phyloP scores from a whole-genome alignment of 2,888 invertebrate species.

The Drosophila nigricruria region DNA sequence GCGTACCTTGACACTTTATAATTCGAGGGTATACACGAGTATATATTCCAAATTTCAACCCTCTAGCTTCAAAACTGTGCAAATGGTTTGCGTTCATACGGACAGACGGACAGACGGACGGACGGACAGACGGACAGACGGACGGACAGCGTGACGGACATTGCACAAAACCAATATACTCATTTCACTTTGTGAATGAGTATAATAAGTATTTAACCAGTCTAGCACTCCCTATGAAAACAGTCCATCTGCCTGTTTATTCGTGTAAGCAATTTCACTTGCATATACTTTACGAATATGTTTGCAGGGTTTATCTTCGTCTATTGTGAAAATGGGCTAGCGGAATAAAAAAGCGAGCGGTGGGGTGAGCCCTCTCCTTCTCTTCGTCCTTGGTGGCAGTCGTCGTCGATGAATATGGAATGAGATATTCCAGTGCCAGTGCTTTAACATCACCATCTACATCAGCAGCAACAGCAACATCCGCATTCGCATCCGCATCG shows the following conservation, averaged over 20 bases:
- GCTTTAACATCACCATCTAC: neutral
- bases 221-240: neutral
- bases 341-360: constrained; percentile 12
- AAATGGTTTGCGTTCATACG: too few species aligned
- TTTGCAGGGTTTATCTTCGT: constrained; percentile 27
- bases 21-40: too few species aligned
- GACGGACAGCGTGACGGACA: too few species aligned
- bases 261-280: constrained; percentile 13
- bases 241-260: constrained; percentile 2
- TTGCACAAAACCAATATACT: too few species aligned
- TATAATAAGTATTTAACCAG: neutral
- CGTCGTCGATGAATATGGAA: constrained; percentile 66
- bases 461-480: neutral
- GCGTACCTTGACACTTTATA: too few species aligned
- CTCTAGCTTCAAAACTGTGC: too few species aligned
- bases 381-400: constrained; percentile 6
- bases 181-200: too few species aligned
- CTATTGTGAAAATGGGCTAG: constrained; percentile 26
- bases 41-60: too few species aligned
- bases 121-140: too few species aligned
- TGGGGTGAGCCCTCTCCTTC: constrained; percentile 18
- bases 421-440: constrained; percentile 41
- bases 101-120: too few species aligned
- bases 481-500: constrained; percentile 21
- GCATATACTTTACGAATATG: constrained; percentile 15